Base-by-base conservation (phyloP, 2,888 invertebrate species). In the Lasioglossum morio region DNA sequence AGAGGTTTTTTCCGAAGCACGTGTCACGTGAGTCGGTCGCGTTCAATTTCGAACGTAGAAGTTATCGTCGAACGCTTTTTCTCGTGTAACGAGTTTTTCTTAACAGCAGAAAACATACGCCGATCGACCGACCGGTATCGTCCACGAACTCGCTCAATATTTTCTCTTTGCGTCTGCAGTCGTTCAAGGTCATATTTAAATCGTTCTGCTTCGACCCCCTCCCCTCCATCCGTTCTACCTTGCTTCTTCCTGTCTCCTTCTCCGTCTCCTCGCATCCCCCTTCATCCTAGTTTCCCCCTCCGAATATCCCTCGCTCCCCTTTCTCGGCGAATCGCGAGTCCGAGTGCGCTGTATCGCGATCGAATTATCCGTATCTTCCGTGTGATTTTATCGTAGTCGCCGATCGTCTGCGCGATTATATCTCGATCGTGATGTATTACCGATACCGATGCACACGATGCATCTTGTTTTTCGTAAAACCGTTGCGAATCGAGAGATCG, bases 321-420 rank as follows among this genome's bases (percentile, higher is more conserved):
- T 73, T 48, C 19, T 30, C 77, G 46, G 46, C 16, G 34, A 69
- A n/a, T 46, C 14, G 30, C 77, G 14, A 66, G n/a, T 19, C 16
- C 77, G 43, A n/a, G 37, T 0, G 34, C 69, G 66, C 66, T 3
- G 66, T 40, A 30, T 43, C 27, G 30, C 23, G 60, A 75, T 75
- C 75, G 40, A 57, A 14, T 19, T 53, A 34, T 70, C 37, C 73
- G 66, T 48, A 66, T 57, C 63, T 40, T 53, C 19, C 27, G n/a
- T n/a, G 34, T 8, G 63, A 43, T 57, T 46, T 77, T 84, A 84
- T 84, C 84, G 27, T 2, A 23, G 27, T 19, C 10, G n/a, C 40
- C 40, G 27, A 84, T 77, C 77, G 84, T 74, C 74, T 83, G 43
- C 34, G 1, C 60, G 84, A 84, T 14, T 14, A 84, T 74, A 84